These are phyloP conservation scores for Laterallus jamaicensis DNA, from an alignment of 2,113 vertebrate genomes.

Conservation along the genomic window DNA sequence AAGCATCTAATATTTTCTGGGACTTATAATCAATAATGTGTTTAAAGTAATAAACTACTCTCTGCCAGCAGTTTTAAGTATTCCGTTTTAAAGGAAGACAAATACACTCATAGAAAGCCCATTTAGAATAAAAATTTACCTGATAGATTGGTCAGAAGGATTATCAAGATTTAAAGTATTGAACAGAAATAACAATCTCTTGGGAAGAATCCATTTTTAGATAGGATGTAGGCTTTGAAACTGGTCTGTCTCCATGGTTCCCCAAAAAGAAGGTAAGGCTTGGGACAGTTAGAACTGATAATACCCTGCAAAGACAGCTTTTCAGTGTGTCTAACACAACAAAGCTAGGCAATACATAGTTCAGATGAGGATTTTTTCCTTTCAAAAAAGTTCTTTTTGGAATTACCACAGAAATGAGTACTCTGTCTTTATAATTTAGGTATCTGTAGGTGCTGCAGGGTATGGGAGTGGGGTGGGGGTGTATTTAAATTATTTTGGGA, in stretches of 20 bases:
- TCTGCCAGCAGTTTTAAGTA: neutral
- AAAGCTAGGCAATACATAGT: neutral
- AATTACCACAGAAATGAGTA: neutral
- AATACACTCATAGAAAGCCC: neutral
- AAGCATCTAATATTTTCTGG: neutral
- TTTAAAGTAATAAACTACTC: neutral
- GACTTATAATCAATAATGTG: neutral
- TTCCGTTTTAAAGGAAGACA: neutral
- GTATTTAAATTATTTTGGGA: neutral
- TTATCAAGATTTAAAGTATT: neutral
- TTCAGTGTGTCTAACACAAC: rapidly evolving
- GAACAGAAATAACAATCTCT: neutral
- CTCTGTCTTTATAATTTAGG: neutral
- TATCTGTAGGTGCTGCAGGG: neutral
- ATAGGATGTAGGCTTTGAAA: neutral
- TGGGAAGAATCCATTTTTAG: neutral
- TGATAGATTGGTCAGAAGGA: neutral
- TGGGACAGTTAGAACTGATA: neutral
- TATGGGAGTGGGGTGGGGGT: neutral
- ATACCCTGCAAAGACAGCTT: neutral
- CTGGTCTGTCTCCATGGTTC: neutral
- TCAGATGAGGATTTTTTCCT: neutral
- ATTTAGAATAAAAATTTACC: neutral
- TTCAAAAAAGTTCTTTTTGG: neutral
- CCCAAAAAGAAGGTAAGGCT: neutral